Evolutionary conservation across 2,888 invertebrate species (phyloP).

Genomic region (Phortica okadai): DNA sequence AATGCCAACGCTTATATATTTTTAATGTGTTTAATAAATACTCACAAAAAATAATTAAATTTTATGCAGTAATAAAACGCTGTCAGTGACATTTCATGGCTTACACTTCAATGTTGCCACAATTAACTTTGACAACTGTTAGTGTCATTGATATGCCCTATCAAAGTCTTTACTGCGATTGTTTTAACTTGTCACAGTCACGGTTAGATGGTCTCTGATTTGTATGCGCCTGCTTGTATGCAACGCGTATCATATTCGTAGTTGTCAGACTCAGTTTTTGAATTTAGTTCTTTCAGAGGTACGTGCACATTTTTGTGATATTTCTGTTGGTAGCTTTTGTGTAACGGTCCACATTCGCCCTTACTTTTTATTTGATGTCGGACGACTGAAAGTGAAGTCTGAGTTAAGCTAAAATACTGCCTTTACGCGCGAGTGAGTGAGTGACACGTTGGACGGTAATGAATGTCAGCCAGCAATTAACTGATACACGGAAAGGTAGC

Average conservation of each 20-base stretch:
- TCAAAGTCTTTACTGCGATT: too few species aligned
- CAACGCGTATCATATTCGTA: background rate
- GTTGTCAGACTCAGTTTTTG: conserved; percentile 14
- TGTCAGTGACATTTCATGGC: conserved; percentile 1
- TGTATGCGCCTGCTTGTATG: background rate
- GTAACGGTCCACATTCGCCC: background rate
- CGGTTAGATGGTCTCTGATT: background rate
- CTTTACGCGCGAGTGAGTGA: conserved; percentile 40
- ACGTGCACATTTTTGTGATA: background rate
- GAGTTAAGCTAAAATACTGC: background rate
- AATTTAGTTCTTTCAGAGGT: background rate
- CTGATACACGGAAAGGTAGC: conserved; percentile 43
- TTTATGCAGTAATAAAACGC: conserved; percentile 36
- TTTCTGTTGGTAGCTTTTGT: background rate
- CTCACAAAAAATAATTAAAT: conserved; percentile 1
- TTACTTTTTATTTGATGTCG: background rate
- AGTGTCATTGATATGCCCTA: conserved; percentile 21
- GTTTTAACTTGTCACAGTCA: conserved; percentile 4
- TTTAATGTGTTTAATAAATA: conserved; percentile 25
- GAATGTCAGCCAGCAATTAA: conserved; percentile 62
- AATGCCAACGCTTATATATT: background rate
- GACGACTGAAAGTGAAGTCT: background rate
- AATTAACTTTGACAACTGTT: background rate
- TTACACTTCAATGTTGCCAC: background rate
- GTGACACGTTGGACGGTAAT: conserved; percentile 57